Base-by-base conservation (phyloP, 2,113 vertebrate species). In the Aramus guarauna region DNA sequence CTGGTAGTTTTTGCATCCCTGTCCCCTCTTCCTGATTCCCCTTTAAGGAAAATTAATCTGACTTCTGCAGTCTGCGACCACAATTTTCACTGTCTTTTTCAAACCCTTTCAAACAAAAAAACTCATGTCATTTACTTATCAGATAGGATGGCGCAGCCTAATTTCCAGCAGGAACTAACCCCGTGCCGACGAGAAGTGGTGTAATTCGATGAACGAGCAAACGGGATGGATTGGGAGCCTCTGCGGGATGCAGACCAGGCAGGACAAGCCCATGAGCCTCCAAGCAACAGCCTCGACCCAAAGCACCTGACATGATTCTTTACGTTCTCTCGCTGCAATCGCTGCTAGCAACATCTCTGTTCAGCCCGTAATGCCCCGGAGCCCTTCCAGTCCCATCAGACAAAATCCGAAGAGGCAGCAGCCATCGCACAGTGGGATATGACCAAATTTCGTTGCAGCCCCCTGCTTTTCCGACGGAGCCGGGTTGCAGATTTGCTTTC, bases 171-270 rank as follows among this genome's bases (percentile, higher is more conserved):
- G 85, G 60, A 81, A 0, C 55, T 41, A 5, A 68, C 43, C 41
- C 34, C 2, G 9, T 1, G 2, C 58, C 1, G 5, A 37, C 0
- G 1, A 69, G 60, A 41, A 78, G 29, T 0, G 37, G 9, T 47
- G 34, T 1, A 17, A 60, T 32, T 27, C 6, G 5, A 29, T 2
- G 13, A 30, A 15, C 1, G 12, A 78, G 36, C 26, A 34, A 55
- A 87, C 0, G 1, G n/a, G 1, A 8, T 1, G 29, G 47, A 9
- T 1, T 29, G 59, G 63, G 50, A 93, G 18, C 11, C 19, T 60
- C 64, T 21, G 53, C 0, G 1, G 18, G 71, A 26, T 4, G 24
- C 63, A n/a, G 17, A 71, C 22, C 27, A 5, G 8, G 15, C 2
- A 6, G 56, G 58, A 59, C 0, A 1, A 90, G 22, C 63, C 34